Percentiles rank a stretch among this genome's conserved stretches.
phyloP scores from a whole-genome alignment of 2,888 invertebrate species.

The Ceriagrion tenellum region DNA sequence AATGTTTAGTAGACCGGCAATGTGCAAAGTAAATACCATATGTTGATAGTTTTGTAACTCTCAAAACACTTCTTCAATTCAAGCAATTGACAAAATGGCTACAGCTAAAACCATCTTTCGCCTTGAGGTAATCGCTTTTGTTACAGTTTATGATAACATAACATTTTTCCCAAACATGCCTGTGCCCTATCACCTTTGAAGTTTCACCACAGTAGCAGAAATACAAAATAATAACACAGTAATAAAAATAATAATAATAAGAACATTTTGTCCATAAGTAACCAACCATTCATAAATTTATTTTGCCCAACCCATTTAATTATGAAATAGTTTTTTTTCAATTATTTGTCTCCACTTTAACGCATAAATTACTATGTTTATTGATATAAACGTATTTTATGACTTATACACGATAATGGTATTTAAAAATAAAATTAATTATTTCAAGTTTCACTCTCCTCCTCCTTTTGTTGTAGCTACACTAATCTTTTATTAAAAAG shows the following conservation, averaged over 20 bases:
- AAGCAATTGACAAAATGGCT: neutral
- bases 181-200: neutral
- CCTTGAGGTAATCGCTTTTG: conserved; percentile 2
- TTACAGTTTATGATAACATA: neutral
- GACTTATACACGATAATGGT: neutral
- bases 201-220: neutral
- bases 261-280: neutral
- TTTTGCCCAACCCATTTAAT: neutral
- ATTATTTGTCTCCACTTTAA: neutral
- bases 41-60: neutral
- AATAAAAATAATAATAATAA: neutral
- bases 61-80: neutral
- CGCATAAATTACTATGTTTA: neutral
- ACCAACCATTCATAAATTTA: neutral
- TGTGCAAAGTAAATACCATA: neutral
- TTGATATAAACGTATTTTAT: neutral
- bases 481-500: neutral
- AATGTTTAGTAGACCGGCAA: neutral
- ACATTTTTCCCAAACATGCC: neutral
- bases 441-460: neutral
- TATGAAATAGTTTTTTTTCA: neutral
- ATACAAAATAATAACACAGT: neutral
- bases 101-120: neutral
- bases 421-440: neutral
- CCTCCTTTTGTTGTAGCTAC: neutral